phyloP scores from a whole-genome alignment of 2,113 vertebrate genomes.

The Erythrolamprus reginae region DNA sequence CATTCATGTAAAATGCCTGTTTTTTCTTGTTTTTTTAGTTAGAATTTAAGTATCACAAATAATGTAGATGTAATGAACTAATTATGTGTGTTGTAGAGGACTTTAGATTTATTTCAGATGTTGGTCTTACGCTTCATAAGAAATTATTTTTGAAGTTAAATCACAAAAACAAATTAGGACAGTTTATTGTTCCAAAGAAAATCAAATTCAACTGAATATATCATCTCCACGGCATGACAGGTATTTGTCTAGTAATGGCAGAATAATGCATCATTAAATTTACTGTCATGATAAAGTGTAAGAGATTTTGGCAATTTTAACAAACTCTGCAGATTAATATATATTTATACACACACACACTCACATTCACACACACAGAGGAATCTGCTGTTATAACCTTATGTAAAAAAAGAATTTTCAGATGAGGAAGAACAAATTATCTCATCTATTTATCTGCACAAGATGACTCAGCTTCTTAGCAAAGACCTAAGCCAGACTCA shows the following conservation, averaged over 20 bases:
- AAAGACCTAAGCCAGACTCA: not conserved
- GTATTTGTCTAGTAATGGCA: not conserved
- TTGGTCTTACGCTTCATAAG: not conserved
- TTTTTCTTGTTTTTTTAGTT: not conserved
- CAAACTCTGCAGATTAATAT: not conserved
- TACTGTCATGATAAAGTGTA: not conserved
- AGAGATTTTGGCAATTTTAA: not conserved
- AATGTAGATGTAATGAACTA: not conserved
- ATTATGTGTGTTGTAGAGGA: not conserved
- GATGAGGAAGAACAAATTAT: not conserved
- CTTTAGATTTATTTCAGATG: not conserved
- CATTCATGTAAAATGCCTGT: not conserved
- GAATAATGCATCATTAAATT: not conserved
- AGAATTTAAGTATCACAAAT: not conserved
- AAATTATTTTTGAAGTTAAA: not conserved
- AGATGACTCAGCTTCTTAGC: not conserved
- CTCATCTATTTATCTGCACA: not conserved
- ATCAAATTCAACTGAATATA: not conserved
- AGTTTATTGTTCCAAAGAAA: not conserved
- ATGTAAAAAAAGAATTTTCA: not conserved
- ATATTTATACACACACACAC: no score
- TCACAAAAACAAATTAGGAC: not conserved
- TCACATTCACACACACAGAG: no score
- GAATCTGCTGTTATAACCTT: not conserved
- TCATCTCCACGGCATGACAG: not conserved